Percentiles rank a stretch among this genome's conserved stretches.
Conservation (phyloP, 2,113 vertebrate genomes). For the Cephalopholis sonnerati region DNA sequence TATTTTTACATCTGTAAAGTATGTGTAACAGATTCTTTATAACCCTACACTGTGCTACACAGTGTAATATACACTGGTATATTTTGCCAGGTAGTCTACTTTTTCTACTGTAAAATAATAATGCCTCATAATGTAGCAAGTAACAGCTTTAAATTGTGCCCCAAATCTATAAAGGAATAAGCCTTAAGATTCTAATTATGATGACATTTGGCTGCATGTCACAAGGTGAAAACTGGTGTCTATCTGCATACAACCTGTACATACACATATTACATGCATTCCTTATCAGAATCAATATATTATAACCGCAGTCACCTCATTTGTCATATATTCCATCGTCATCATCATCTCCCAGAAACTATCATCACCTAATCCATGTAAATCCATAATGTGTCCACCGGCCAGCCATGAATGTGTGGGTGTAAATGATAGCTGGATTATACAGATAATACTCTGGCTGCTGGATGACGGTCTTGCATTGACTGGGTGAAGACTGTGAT, state of each 20-base stretch:
- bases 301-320: conserved; percentile 1
- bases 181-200: neutral
- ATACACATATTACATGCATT: neutral
- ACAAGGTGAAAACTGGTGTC: neutral
- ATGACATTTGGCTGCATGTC: neutral
- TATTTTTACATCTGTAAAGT: neutral
- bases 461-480: conserved; percentile 44
- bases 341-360: conserved; percentile 42
- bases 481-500: conserved; percentile 42
- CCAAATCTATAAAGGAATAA: neutral
- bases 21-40: neutral
- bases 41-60: neutral
- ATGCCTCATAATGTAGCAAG: neutral
- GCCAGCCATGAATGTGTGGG: conserved; percentile 63
- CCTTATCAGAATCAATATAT: neutral
- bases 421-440: conserved; percentile 74
- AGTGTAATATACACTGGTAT: neutral
- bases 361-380: conserved; percentile 67
- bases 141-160: neutral
- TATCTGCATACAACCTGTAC: neutral
- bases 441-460: conserved; percentile 61
- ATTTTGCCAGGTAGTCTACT: neutral
- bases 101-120: neutral
- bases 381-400: conserved; percentile 54
- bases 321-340: conserved; percentile 21